Conservation (phyloP, 2,113 vertebrate genomes). For the Martes martes region DNA sequence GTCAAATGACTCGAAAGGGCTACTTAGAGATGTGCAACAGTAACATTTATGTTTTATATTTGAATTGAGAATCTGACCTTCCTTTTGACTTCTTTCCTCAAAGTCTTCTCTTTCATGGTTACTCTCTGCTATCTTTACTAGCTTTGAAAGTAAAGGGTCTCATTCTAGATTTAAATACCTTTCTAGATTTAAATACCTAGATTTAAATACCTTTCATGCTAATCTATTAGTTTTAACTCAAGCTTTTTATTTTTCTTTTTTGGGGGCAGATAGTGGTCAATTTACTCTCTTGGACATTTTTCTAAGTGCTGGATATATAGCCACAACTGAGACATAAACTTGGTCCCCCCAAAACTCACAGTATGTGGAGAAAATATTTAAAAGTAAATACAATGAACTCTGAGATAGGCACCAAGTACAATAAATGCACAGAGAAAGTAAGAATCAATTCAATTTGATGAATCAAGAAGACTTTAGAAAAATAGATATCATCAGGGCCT, state of each 20-base stretch:
- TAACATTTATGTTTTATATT: neutral
- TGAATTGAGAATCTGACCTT: neutral
- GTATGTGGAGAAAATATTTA: neutral
- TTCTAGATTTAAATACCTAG: neutral
- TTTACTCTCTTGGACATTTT: neutral
- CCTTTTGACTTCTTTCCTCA: constrained; percentile 12
- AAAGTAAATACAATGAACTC: neutral
- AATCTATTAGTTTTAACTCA: constrained; percentile 1
- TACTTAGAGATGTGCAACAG: neutral
- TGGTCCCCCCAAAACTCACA: neutral
- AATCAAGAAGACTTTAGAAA: neutral
- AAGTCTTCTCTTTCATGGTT: neutral
- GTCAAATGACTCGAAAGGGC: neutral
- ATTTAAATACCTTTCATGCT: neutral
- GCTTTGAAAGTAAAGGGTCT: neutral
- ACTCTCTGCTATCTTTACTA: neutral
- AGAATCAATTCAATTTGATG: neutral
- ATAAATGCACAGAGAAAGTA: neutral
- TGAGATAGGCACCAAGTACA: neutral
- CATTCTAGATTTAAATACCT: neutral
- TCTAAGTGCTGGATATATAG: neutral
- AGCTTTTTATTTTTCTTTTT: neutral
- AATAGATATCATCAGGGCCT: neutral
- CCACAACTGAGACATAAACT: neutral
- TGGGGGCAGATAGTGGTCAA: neutral